Evolutionary conservation across 2,113 vertebrate genomes (phyloP).

Genomic region (Otus sunia): DNA sequence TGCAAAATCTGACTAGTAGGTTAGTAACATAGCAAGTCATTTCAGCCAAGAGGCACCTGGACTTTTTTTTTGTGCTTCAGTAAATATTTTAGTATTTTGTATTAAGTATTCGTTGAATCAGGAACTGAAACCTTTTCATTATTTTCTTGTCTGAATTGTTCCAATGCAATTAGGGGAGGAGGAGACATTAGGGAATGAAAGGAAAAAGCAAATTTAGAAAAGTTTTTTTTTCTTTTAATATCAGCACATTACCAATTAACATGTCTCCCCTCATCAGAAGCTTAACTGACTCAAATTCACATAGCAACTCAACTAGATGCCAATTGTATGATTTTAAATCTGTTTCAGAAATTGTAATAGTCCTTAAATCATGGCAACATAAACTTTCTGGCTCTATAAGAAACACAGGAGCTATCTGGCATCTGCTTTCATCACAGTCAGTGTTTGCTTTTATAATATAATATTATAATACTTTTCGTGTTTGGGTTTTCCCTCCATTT

Average conservation of each 20-base stretch:
- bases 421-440: not conserved
- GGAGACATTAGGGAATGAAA: not conserved
- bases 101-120: not conserved
- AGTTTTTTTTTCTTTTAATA: not conserved
- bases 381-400: not conserved
- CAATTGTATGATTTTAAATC: not conserved
- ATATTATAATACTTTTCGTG: not conserved
- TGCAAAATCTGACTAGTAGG: not conserved
- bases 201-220: not conserved
- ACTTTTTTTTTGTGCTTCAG: not conserved
- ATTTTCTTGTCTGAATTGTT: not conserved
- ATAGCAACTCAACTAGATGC: not conserved
- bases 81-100: not conserved
- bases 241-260: not conserved
- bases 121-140: not conserved
- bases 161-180: not conserved
- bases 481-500: not conserved
- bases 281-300: not conserved
- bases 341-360: not conserved
- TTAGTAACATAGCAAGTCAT: not conserved
- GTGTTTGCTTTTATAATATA: not conserved
- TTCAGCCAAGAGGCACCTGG: not conserved
- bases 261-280: not conserved
- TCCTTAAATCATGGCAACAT: not conserved
- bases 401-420: not conserved